These are phyloP conservation scores for Allygus modestus DNA, from an alignment of 2,888 invertebrate species.

Conservation along the genomic window DNA sequence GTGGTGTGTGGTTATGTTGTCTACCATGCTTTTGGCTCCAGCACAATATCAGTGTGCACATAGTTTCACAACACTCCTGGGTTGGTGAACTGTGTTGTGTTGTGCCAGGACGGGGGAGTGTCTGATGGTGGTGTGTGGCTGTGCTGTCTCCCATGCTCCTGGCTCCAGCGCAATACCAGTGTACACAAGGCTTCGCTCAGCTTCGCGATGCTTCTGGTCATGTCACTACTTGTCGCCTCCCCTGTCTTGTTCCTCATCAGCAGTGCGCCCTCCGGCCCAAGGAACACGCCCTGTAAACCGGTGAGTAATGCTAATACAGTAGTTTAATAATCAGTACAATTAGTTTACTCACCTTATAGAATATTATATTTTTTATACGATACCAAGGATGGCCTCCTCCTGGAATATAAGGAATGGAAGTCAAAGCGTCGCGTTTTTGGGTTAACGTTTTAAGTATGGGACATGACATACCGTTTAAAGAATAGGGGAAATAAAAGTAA, in stretches of 20 bases:
- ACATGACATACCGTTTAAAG: no score
- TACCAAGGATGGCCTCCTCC: no score
- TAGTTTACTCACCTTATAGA: no score
- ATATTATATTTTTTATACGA: no score
- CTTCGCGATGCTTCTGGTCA: conserved; percentile 79
- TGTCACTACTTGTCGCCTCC: conserved; percentile 79
- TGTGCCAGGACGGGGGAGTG: conserved; percentile 35
- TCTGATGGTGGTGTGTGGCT: conserved; percentile 76
- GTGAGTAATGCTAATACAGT: no score
- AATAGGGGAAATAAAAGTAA: no score
- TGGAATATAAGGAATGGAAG: no score
- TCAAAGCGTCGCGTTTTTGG: no score
- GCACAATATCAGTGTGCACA: conserved; percentile 78
- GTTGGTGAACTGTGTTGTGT: conserved; percentile 76
- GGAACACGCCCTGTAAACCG: conserved; percentile 19
- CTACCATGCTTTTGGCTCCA: conserved; percentile 79
- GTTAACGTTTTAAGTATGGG: no score
- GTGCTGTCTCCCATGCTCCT: conserved; percentile 79
- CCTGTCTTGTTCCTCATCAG: conserved; percentile 79
- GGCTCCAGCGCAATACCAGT: conserved; percentile 78
- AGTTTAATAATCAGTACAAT: no score
- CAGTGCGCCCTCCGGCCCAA: conserved; percentile 69
- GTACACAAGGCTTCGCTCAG: conserved; percentile 80
- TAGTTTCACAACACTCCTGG: conserved; percentile 79
- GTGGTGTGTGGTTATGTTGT: conserved; percentile 79